phyloP scores from a whole-genome alignment of 2,113 vertebrate species.

The Oryzias woworae region DNA sequence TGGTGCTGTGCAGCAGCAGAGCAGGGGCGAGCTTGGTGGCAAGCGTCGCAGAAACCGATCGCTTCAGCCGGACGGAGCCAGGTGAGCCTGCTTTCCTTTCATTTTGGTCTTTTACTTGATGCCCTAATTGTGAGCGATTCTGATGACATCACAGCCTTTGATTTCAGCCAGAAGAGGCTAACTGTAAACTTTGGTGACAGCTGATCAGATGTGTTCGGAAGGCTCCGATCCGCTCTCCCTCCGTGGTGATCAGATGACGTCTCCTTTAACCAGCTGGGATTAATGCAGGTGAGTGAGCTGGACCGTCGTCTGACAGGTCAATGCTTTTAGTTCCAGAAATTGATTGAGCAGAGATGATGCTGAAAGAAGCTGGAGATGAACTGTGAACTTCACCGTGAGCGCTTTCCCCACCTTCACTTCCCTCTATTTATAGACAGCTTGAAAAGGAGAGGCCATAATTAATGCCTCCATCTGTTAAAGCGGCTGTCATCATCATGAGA shows the following conservation, averaged over 20 bases:
- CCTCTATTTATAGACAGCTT: too few relatives aligned
- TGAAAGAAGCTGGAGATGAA: too few relatives aligned
- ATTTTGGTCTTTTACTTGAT: neutral
- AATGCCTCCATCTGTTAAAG: too few relatives aligned
- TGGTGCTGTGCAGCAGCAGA: constrained; percentile 11
- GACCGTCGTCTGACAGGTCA: too few relatives aligned
- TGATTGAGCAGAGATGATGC: too few relatives aligned
- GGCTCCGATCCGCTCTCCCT: neutral
- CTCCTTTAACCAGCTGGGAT: neutral
- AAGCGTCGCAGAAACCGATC: constrained; percentile 14
- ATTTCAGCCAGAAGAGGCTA: neutral
- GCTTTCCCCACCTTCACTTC: too few relatives aligned
- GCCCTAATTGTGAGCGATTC: neutral
- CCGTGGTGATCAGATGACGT: neutral
- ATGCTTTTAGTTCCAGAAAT: too few relatives aligned
- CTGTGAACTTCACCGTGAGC: too few relatives aligned
- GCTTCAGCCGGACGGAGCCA: constrained; percentile 2
- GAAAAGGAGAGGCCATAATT: too few relatives aligned
- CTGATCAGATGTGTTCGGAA: neutral
- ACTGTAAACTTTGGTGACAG: neutral
- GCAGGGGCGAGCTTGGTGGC: neutral
- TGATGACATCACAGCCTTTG: constrained; percentile 10
- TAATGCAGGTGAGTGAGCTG: too few relatives aligned
- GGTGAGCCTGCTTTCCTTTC: constrained; percentile 18
- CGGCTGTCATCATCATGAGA: too few relatives aligned